A percentile compares a stretch with the other conserved stretches of the same genome.
Conservation (phyloP, 2,113 vertebrate species). For the Peromyscus californicus region DNA sequence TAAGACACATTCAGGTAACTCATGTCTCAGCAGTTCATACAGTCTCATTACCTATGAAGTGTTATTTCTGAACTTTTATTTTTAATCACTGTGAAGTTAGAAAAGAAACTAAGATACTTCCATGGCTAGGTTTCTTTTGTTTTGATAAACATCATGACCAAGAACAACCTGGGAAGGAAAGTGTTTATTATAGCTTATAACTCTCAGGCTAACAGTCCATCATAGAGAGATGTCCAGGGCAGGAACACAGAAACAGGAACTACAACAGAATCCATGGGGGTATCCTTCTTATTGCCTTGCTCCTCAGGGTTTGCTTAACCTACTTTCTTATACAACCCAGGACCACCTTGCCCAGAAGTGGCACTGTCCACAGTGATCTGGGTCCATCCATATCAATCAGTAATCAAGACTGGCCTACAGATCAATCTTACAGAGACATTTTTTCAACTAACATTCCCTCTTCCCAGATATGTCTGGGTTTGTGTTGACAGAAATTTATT, state of each 20-base stretch:
- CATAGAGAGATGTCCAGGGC: neutral
- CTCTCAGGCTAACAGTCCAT: neutral
- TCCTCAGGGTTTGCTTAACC: no score
- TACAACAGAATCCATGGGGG: neutral
- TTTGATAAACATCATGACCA: neutral
- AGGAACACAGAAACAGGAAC: no score
- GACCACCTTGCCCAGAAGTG: no score
- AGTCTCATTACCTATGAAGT: neutral
- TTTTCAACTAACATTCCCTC: neutral
- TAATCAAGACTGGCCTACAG: neutral
- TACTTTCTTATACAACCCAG: neutral
- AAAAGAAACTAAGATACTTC: neutral
- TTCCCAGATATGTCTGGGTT: neutral
- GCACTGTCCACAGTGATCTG: neutral
- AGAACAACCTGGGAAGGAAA: neutral
- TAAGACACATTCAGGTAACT: no score
- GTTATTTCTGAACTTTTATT: neutral
- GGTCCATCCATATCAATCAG: no score
- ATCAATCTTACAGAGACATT: neutral
- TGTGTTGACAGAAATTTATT: neutral
- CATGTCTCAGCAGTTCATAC: neutral
- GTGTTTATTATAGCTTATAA: neutral
- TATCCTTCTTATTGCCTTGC: neutral
- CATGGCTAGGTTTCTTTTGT: neutral
- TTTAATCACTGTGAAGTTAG: neutral